Evolutionary conservation across 92 coral and sea anemone genomes (phyloP), one percentile per base, ranked within the genome.

Genomic region (Epizoanthus stellaris): DNA sequence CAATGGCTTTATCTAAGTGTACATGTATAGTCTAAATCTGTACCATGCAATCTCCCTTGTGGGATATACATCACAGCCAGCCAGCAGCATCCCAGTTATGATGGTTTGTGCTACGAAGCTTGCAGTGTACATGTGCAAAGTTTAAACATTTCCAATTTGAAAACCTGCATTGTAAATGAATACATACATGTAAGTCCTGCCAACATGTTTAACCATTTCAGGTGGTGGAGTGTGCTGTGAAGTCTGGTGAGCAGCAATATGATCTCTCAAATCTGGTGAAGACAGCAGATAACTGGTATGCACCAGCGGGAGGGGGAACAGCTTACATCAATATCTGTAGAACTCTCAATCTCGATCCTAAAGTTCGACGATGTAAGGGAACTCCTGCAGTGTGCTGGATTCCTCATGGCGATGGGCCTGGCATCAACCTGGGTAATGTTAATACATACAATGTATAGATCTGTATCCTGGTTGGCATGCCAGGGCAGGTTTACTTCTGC

Each of bases 301-400:
- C 61, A 21, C 77, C 79, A 15, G 76, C 57, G 2, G 42, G 30
- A 4, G 79, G 79, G 19, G 94, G 90, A 16, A 94, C 81, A 53
- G 91, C 86, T 75, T 96, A 92, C 75, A 94, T 96, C 82, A 96
- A 94, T 61, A 90, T 96, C 57, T 96, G 98, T 77, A 92, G 98
- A 17, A 86, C 94, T 15, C 85, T 96, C 21, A 94, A 94, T 82
- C 95, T 88, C 1, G 85, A 59, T 5, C 47, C 91, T 16, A 77
- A 42, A 4, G 91, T 90, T 20, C 66, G 86, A 10, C 86, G 85
- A n/a, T 96, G 98, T 54, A 84, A 62, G 21, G 96, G 92, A 12
- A 82, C 90, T 17, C 91, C 98, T 15, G 90, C 98, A 3, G 93
- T 86, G 56, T 96, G 98, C 76, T 43, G 89, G 81, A 84, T 67